Evolutionary conservation across 2,797 vertebrate species (phyloP), one percentile per base, ranked within the genome.

Genomic region (Aselliscus stoliczkanus): DNA sequence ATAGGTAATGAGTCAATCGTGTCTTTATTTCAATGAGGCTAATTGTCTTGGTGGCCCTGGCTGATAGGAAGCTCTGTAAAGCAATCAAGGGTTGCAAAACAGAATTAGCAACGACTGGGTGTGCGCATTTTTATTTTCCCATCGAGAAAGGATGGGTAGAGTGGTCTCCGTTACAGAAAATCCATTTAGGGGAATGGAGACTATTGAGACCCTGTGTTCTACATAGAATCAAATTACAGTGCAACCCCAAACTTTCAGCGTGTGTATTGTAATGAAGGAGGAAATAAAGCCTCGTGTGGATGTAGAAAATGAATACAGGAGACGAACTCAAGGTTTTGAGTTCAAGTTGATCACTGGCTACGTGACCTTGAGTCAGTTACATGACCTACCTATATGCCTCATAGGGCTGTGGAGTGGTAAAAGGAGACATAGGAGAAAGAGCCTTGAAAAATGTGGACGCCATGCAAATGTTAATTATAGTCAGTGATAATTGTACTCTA

Each of bases 1-100:
- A 97, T 88, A 96, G 97, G 97, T 97, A 96, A 92, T 82, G 97
- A 98, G 97, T 97, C 98, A 97, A 80, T 98, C 88, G 42, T 42
- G 90, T 97, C 97, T 95, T 98, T 98, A 96, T 97, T 97, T 97
- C 94, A 14, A 65, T 79, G 91, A 97, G 97, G 93, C 76, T 76
- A 91, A 96, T 97, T 96, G 79, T 94, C 96, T 47, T 7, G 72
- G 96, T 90, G 90, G 92, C 91, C 96, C 83, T 90, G 90, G 96
- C 95, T 84, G 94, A 91, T 93, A 96, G 11, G 25, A 67, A 69
- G 75, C 58, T 91, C 62, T 31, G 25, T 25, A 73, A 31, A 58
- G 79, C 1, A 0, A 18, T 5, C 9, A n/a, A 60, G n/a, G 79
- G 64, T 27, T 54, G 44, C 69, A 9, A 44, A 34, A 50, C 65